Evolutionary conservation across 1,140 invertebrate species (phyloP), one percentile per base, ranked within the genome.

Genomic region (Achatina immaculata): DNA sequence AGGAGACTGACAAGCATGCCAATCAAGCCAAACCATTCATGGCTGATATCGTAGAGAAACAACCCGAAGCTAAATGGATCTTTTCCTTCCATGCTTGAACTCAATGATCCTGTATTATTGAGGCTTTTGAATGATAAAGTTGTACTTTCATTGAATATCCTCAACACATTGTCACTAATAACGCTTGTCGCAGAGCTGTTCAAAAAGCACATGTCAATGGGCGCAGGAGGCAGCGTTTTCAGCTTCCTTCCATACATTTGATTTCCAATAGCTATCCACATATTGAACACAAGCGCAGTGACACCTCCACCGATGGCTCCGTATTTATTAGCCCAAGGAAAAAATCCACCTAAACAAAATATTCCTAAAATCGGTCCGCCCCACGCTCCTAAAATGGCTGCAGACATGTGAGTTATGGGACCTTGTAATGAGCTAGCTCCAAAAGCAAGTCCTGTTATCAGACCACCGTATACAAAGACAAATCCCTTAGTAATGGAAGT

Each of bases 401-500:
- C 55, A 0, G 89, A 85, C 16, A 95, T 95, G 91, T 85, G 85
- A 31, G 83, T 81, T 1, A 86, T 79, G 21, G 83, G 79, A 9
- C 85, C 84, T 11, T 78, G 16, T 24, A 86, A 2, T 0, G 42
- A 40, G 28, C 62, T 71, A 31, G 84, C 84, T 1, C 76, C 9
- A 77, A 84, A 86, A 0, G 85, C 85, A 9, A 84, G 34, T 24
- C 77, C 85, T 16, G 85, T 74, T 62, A 81, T 76, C 3, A 83
- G 7, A 19, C 66, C 24, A 0, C 85, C 85, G 55, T 83, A 86
- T 0, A 85, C 0, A 36, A 81, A 75, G n/a, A 83, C 84, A 88
- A 88, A 92, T 2, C 89, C 86, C 86, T 95, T 95, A 0, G 95
- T 95, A 14, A 95, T 90, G 79, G 94, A 92, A 0, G 95, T 95